Evolutionary conservation across 2,888 invertebrate genomes (phyloP), one percentile per base, ranked within the genome.

Genomic region (Trisateles emortualis): DNA sequence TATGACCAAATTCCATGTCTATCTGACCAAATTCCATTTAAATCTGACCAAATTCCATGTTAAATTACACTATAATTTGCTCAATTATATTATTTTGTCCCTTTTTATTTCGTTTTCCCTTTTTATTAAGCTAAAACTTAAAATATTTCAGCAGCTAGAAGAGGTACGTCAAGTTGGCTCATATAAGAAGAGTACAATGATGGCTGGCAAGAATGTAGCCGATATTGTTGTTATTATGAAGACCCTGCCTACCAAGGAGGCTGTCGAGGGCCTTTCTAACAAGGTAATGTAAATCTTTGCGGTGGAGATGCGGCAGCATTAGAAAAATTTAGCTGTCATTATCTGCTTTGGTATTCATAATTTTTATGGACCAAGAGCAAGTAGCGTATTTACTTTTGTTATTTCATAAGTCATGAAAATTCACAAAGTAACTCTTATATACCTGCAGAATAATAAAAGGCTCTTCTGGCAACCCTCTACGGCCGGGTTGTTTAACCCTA

Each of bases 111-210:
- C 11, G 26, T 30, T 24, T 38, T 44, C 6, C 11, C 16, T 39
- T 30, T 36, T 29, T 42, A 44, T 39, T 30, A 22, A 24, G 29
- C 19, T 41, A 16, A 13, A 47, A 24, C 30, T 39, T 33, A 40
- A 51, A 33, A 54, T 51, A 10, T 69, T 71, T 0, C 75, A 92
- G 92, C 92, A 91, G 86, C 55, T 92, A 0, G 91, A 91, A 80
- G 99, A 99, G 88, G 98, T 99, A 0, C 95, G 99, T 0, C 98
- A 98, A 89, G 99, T 99, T 5, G 99, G 99, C 0, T 98, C 99
- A 0, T 99, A 98, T 87, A 99, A 99, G 87, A 99, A 99, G 80
- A 99, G 99, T 1, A 99, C 99, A 0, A 98, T 99, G 97, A 95
- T 99, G 82, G 96, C 97, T 0, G 98, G 98, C 1, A 97, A 97